Evolutionary conservation across 2,797 vertebrate species (phyloP).

Genomic region (Hydrophis major): DNA sequence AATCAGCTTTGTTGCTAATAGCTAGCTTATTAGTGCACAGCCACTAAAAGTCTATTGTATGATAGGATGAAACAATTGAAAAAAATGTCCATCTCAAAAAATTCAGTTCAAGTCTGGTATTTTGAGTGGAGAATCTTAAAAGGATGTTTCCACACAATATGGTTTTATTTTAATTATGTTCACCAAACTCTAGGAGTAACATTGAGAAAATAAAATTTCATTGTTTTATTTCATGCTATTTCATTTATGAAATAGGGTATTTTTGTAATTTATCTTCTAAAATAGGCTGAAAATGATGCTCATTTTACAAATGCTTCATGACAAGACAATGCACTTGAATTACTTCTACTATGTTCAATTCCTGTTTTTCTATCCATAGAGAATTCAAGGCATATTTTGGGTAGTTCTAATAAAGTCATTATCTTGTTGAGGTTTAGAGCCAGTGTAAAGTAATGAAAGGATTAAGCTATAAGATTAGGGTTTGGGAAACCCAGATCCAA

Average conservation of each 20-base stretch:
- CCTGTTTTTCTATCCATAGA: not conserved
- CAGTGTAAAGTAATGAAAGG: not conserved
- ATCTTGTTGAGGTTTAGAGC: not conserved
- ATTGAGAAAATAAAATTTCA: not conserved
- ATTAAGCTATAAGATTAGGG: not conserved
- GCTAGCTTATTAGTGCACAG: not conserved
- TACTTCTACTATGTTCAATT: not conserved
- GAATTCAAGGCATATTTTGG: not conserved
- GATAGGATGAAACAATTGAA: not conserved
- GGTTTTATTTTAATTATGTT: not conserved
- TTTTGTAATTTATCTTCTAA: not conserved
- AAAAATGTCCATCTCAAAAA: not conserved
- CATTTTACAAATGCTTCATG: not conserved
- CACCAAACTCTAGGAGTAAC: not conserved
- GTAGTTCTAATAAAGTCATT: not conserved
- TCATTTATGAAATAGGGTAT: not conserved
- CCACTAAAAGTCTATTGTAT: not conserved
- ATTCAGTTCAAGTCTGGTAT: not conserved
- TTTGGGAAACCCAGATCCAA: not conserved
- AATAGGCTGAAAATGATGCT: not conserved
- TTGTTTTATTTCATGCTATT: not conserved
- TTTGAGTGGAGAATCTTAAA: not conserved
- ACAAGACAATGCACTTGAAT: not conserved
- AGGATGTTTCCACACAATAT: not conserved
- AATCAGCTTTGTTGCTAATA: not conserved